These are phyloP conservation scores for Drosophila acutilabella DNA, from an alignment of 2,888 invertebrate genomes.

Conservation along the genomic window DNA sequence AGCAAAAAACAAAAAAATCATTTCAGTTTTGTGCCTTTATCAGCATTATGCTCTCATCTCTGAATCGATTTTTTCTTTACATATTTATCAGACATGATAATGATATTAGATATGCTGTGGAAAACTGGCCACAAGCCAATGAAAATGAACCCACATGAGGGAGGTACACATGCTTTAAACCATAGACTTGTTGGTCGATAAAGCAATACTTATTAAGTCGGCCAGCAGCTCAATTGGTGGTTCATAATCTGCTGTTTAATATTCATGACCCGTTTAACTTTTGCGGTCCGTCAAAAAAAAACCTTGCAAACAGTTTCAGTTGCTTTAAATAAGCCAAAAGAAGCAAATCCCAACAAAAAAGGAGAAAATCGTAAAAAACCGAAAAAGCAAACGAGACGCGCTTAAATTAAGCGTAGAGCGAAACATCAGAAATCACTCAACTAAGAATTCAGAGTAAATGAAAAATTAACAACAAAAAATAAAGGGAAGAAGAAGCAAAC, in stretches of 20 bases:
- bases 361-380: slow-evolving; percentile 2
- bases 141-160: neutral
- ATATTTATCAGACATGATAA: slow-evolving; percentile 42
- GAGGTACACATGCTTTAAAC: too few relatives aligned
- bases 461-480: slow-evolving; percentile 37
- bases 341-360: slow-evolving; percentile 2
- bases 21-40: slow-evolving; percentile 1
- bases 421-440: slow-evolving; percentile 77
- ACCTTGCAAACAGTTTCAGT: slow-evolving; percentile 15
- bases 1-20: neutral
- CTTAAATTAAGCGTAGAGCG: slow-evolving; percentile 67
- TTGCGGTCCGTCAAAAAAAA: slow-evolving; percentile 23
- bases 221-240: neutral
- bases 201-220: neutral
- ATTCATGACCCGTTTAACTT: slow-evolving; percentile 49
- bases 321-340: slow-evolving; percentile 22
- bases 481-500: slow-evolving; percentile 4
- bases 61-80: slow-evolving; percentile 9
- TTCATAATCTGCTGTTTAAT: slow-evolving; percentile 13
- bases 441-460: slow-evolving; percentile 63
- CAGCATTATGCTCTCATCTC: neutral
- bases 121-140: neutral
- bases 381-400: slow-evolving; percentile 12
- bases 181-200: slow-evolving; percentile 5
- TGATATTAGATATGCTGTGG: too few relatives aligned